phyloP scores from a whole-genome alignment of 2,888 invertebrate genomes.

The Hypselothyrea guttata region DNA sequence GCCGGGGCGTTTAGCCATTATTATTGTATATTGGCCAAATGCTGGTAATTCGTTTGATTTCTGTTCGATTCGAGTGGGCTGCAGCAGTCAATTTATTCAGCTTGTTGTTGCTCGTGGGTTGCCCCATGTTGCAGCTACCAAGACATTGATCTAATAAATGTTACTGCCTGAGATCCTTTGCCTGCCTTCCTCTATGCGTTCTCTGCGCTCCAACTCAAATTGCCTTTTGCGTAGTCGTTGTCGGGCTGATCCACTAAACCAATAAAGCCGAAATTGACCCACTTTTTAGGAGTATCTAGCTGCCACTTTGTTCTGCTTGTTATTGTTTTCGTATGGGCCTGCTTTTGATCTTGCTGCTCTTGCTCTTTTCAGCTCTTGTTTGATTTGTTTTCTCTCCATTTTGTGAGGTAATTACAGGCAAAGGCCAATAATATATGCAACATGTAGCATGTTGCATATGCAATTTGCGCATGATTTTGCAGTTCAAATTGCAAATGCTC shows the following conservation, averaged over 20 bases:
- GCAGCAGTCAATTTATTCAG: constrained; percentile 52
- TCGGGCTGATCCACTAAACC: constrained; percentile 66
- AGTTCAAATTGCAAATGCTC: constrained; percentile 12
- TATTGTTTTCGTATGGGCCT: constrained; percentile 5
- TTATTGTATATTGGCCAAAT: constrained; percentile 64
- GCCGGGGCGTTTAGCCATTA: constrained; percentile 65
- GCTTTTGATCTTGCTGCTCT: constrained; percentile 3
- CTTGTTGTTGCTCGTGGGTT: constrained; percentile 26
- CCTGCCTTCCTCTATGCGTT: constrained; percentile 2
- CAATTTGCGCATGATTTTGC: constrained; percentile 11
- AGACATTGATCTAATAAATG: constrained; percentile 63
- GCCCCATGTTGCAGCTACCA: constrained; percentile 27
- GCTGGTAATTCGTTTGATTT: constrained; percentile 61
- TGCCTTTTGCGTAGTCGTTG: constrained; percentile 54
- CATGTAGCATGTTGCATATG: background rate
- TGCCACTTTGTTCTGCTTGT: constrained; percentile 6
- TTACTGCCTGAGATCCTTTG: constrained; percentile 18
- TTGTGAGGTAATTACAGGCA: constrained; percentile 49
- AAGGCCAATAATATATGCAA: constrained; percentile 3
- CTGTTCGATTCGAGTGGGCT: constrained; percentile 47
- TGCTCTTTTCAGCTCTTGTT: too few relatives aligned
- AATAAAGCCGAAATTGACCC: constrained; percentile 69
- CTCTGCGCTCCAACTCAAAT: constrained; percentile 37
- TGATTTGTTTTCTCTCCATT: constrained; percentile 35
- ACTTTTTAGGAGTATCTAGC: constrained; percentile 38